Conservation (phyloP, 30 jellyfish, hydroid and myxozoan genomes). For the Catostylus mosaicus region DNA sequence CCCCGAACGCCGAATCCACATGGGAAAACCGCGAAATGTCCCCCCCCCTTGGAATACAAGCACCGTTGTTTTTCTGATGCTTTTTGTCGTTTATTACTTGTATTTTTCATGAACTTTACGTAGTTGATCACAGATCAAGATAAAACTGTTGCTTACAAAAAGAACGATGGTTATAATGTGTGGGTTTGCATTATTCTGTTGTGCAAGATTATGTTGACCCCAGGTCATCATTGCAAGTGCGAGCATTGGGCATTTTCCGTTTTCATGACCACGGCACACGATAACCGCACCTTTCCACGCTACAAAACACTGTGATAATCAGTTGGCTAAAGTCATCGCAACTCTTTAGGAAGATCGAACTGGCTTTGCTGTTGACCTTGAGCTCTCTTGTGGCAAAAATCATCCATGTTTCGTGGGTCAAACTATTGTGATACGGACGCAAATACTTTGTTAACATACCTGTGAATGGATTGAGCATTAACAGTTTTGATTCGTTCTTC, state of each 20-base stretch:
- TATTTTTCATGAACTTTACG: too few species aligned
- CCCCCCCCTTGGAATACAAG: too few species aligned
- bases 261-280: conserved; percentile 52
- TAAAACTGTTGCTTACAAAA: neutral
- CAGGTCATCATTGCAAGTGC: conserved; percentile 21
- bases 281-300: conserved; percentile 5
- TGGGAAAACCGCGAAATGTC: too few species aligned
- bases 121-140: neutral
- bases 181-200: neutral
- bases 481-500: too few species aligned
- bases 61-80: too few species aligned
- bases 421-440: neutral
- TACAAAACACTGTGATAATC: neutral
- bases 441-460: neutral
- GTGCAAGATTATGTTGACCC: conserved; percentile 32
- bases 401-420: neutral
- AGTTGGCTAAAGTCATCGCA: neutral
- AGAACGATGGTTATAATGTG: conserved; percentile 5
- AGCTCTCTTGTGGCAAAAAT: neutral
- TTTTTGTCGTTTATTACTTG: too few species aligned
- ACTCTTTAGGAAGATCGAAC: neutral
- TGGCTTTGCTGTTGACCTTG: neutral
- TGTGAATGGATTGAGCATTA: too few species aligned
- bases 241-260: conserved; percentile 13
- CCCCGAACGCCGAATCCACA: too few species aligned